These are phyloP conservation scores for Dreissena polymorpha DNA, from an alignment of 1,140 invertebrate genomes.

Conservation along the genomic window DNA sequence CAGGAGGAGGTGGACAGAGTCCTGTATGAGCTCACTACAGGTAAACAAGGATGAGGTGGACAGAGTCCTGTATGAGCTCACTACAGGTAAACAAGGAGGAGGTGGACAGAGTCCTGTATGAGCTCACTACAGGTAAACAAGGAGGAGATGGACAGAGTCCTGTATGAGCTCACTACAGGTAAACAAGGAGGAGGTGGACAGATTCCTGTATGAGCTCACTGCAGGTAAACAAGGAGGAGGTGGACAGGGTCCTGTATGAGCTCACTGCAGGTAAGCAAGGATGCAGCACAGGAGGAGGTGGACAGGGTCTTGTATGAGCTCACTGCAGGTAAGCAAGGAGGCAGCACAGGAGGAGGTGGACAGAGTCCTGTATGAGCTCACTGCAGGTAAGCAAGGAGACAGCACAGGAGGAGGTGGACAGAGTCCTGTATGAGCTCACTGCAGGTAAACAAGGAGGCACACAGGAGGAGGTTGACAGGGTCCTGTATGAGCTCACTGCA, in stretches of 20 bases:
- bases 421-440: conserved; percentile 97
- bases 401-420: conserved; percentile 95
- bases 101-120: conserved; percentile 97
- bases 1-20: conserved; percentile 97
- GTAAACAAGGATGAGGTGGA: conserved; percentile 92
- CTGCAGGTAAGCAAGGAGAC: conserved; percentile 89
- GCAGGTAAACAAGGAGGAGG: conserved; percentile 91
- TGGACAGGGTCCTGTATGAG: conserved; percentile 98
- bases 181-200: conserved; percentile 91
- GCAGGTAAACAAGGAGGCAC: conserved; percentile 89
- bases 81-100: conserved; percentile 91
- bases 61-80: conserved; percentile 97
- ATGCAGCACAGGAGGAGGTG: conserved; percentile 95
- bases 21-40: conserved; percentile 97
- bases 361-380: conserved; percentile 97
- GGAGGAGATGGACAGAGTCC: conserved; percentile 96
- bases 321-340: conserved; percentile 88
- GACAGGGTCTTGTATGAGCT: conserved; percentile 98
- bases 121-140: conserved; percentile 92
- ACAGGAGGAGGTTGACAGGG: conserved; percentile 95
- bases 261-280: conserved; percentile 89
- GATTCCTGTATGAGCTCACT: conserved; percentile 97
- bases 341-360: conserved; percentile 96
- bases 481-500: conserved; percentile 97
- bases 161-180: conserved; percentile 97